A percentile compares a stretch with the other conserved stretches of the same genome.
Evolutionary conservation across 2,113 vertebrate species (phyloP).

Genomic region (Salvelinus alpinus): DNA sequence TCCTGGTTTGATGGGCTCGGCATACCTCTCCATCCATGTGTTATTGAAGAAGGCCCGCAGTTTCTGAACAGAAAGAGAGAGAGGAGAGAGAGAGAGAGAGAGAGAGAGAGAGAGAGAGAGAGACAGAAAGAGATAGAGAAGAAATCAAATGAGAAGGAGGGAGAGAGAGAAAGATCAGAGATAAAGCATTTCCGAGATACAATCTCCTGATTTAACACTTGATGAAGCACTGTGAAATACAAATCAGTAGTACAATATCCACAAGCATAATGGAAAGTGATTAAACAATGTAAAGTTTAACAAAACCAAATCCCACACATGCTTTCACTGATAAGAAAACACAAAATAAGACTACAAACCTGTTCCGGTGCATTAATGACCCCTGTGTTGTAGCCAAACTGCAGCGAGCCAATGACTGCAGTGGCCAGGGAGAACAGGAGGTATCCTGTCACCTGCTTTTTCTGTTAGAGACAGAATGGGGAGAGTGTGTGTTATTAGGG

Average conservation of each 20-base stretch:
- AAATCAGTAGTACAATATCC: neutral
- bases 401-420: constrained; percentile 88
- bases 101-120: neutral
- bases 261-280: neutral
- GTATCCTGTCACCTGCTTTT: constrained; percentile 73
- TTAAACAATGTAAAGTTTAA: neutral
- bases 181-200: neutral
- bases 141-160: neutral
- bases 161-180: neutral
- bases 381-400: constrained; percentile 94
- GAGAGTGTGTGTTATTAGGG: neutral
- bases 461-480: constrained; percentile 1
- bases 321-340: neutral
- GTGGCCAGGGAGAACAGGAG: constrained; percentile 80
- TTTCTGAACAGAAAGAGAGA: constrained; percentile 70
- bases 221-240: neutral
- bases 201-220: too few relatives aligned
- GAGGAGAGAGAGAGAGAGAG: neutral
- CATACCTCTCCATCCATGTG: constrained; percentile 73
- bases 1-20: constrained; percentile 23
- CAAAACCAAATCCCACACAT: neutral
- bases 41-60: constrained; percentile 83
- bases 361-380: constrained; percentile 92
- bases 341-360: constrained; percentile 60
- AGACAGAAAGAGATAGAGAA: neutral